Evolutionary conservation across 1,140 invertebrate genomes (phyloP).

Genomic region (Pantala flavescens): DNA sequence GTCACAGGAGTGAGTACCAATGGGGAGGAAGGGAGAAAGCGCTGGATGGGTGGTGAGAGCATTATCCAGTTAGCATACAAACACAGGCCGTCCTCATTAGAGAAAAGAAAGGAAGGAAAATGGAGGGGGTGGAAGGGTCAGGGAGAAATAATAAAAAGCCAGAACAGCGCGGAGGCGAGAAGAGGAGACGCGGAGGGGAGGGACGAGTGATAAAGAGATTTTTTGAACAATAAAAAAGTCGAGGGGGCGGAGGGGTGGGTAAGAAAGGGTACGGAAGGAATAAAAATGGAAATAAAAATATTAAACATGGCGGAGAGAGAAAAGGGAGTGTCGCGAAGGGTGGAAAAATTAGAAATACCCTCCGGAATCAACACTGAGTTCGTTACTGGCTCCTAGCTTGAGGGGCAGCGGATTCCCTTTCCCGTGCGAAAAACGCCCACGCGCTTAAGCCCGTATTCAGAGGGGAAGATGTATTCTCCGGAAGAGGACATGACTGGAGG

Average conservation of each 20-base stretch:
- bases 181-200: background rate
- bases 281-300: slow-evolving; percentile 6
- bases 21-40: slow-evolving; percentile 7
- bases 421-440: background rate
- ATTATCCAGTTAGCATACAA: slow-evolving; percentile 10
- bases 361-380: slow-evolving; percentile 1
- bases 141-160: background rate
- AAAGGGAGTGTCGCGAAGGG: background rate
- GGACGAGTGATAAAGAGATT: background rate
- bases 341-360: slow-evolving; percentile 10
- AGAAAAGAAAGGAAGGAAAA: slow-evolving; percentile 10
- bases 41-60: background rate
- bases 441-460: too few species aligned
- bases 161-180: background rate
- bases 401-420: background rate
- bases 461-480: too few species aligned
- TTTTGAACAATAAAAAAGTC: background rate
- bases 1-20: background rate
- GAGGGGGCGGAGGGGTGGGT: background rate
- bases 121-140: background rate
- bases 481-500: too few species aligned
- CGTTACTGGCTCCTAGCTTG: slow-evolving; percentile 2
- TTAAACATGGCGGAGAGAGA: background rate
- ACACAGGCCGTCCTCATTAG: slow-evolving; percentile 7
- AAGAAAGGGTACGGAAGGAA: background rate